These are phyloP conservation scores for Oscheius sp. DNA, from an alignment of 1,140 invertebrate species.

Conservation along the genomic window DNA sequence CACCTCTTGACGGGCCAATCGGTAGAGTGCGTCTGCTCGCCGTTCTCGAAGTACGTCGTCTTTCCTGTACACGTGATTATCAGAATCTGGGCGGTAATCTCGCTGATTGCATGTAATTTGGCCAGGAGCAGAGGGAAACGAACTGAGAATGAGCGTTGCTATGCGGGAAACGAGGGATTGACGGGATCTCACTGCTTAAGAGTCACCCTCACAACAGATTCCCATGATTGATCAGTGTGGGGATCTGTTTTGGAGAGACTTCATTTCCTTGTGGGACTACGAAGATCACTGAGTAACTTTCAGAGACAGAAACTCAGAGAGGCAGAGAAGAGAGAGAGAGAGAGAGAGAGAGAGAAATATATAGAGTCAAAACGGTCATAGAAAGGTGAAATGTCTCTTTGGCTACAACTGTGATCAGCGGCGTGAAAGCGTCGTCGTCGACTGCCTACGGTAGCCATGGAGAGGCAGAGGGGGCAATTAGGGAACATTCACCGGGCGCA, in stretches of 20 bases:
- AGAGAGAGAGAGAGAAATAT: neutral
- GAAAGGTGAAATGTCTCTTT: neutral
- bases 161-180: no score
- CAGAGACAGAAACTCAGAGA: no score
- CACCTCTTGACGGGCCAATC: neutral
- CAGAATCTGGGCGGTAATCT: neutral
- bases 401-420: no score
- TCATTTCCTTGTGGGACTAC: no score
- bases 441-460: neutral
- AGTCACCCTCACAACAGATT: no score
- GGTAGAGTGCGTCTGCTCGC: slow-evolving; percentile 40
- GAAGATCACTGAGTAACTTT: no score
- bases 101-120: no score
- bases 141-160: no score
- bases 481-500: neutral
- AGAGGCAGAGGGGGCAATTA: neutral
- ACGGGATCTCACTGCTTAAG: no score
- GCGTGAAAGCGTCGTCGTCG: no score
- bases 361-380: neutral
- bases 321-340: neutral
- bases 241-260: no score
- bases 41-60: slow-evolving; percentile 47
- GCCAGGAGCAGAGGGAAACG: neutral
- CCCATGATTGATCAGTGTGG: no score
- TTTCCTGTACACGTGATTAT: slow-evolving; percentile 35